Conservation (phyloP, 2,888 invertebrate genomes). For the Bruchidius siliquastri region DNA sequence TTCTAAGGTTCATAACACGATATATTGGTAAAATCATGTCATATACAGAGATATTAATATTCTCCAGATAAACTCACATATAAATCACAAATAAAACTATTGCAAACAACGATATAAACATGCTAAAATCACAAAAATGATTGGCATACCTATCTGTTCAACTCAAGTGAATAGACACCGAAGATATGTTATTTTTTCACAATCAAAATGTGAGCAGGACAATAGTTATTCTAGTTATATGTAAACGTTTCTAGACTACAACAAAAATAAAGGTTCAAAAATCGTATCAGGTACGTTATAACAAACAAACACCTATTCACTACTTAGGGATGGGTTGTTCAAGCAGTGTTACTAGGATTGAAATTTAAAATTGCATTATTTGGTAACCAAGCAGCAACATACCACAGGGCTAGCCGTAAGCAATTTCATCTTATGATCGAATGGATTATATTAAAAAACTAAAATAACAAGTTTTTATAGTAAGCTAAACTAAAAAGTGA, state of each 20-base stretch:
- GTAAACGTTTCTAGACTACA: neutral
- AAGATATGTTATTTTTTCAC: neutral
- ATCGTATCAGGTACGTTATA: neutral
- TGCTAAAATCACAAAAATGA: neutral
- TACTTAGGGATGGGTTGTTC: constrained; percentile 9
- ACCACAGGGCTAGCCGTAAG: no score
- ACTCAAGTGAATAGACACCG: neutral
- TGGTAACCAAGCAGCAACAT: no score
- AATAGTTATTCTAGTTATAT: neutral
- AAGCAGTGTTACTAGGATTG: constrained; percentile 7
- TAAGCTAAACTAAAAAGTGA: no score
- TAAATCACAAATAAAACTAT: neutral
- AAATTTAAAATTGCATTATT: neutral
- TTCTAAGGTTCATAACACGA: no score
- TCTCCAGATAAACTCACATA: neutral
- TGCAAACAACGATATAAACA: neutral
- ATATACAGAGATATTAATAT: neutral
- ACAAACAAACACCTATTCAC: neutral
- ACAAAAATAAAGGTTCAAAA: neutral
- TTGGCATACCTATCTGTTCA: neutral
- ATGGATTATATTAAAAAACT: no score
- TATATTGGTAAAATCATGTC: no score
- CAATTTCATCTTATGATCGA: no score
- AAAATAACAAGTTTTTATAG: no score
- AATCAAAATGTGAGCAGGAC: neutral